Conservation (phyloP, 2,797 vertebrate species). For the Oryzias dopingdopingensis region DNA sequence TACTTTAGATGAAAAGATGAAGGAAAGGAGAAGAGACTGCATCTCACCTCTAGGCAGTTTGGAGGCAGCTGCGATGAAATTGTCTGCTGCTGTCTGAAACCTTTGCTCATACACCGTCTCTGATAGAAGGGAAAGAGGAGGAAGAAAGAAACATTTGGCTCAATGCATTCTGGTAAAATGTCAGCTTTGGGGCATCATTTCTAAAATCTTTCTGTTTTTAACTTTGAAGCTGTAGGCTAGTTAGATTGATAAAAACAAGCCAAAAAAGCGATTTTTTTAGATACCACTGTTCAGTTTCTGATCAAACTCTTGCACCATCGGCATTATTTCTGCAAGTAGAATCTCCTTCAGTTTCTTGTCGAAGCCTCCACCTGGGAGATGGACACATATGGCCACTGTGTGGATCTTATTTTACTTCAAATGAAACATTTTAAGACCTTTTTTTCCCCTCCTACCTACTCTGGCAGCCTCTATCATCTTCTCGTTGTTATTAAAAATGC, state of each 20-base stretch:
- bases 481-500: slow-evolving; percentile 62
- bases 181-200: slow-evolving; percentile 52
- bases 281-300: slow-evolving; percentile 48
- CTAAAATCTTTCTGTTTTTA: slow-evolving; percentile 33
- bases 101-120: slow-evolving; percentile 68
- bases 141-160: slow-evolving; percentile 52
- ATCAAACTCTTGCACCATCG: slow-evolving; percentile 64
- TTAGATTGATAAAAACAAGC: slow-evolving; percentile 9
- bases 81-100: slow-evolving; percentile 72
- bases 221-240: slow-evolving; percentile 19
- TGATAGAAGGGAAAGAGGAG: slow-evolving; percentile 40
- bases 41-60: slow-evolving; percentile 80
- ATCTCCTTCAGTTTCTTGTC: slow-evolving; percentile 63
- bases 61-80: slow-evolving; percentile 73
- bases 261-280: slow-evolving; percentile 17
- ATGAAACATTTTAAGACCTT: not conserved
- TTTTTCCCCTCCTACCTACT: slow-evolving; percentile 66
- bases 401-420: not conserved
- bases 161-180: slow-evolving; percentile 45
- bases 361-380: slow-evolving; percentile 64
- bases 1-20: slow-evolving; percentile 56
- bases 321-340: slow-evolving; percentile 62
- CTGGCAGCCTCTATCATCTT: slow-evolving; percentile 60
- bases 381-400: slow-evolving; percentile 12
- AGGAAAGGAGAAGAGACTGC: slow-evolving; percentile 39